These are phyloP conservation scores for Microchirus variegatus DNA, from an alignment of 2,797 vertebrate species.

Conservation along the genomic window DNA sequence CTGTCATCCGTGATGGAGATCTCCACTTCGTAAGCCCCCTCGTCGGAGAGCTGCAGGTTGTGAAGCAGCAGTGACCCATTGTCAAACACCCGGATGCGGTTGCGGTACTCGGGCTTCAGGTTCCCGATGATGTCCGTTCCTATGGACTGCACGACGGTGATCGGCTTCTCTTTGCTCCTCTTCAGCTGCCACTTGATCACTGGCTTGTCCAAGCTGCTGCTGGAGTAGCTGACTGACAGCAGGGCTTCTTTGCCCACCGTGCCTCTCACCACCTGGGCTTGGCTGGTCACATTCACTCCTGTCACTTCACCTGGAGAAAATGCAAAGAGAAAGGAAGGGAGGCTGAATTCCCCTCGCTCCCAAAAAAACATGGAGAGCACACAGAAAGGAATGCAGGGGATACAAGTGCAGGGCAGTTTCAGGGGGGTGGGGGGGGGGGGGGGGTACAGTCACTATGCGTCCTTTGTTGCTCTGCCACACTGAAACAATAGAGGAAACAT, in stretches of 20 bases:
- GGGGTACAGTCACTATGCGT: neutral
- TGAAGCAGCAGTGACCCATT: conserved; percentile 94
- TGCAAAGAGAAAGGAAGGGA: conserved; percentile 2
- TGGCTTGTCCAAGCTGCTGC: conserved; percentile 90
- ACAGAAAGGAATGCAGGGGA: neutral
- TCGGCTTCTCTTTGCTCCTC: conserved; percentile 87
- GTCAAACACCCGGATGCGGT: conserved; percentile 90
- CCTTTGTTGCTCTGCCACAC: conserved; percentile 6
- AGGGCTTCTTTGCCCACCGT: conserved; percentile 89
- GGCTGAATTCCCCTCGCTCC: neutral
- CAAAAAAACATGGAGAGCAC: neutral
- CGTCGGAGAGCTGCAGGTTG: conserved; percentile 89
- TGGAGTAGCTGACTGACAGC: conserved; percentile 93
- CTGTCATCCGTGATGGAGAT: conserved; percentile 98
- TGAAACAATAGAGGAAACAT: conserved; percentile 20
- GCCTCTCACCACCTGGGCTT: conserved; percentile 86
- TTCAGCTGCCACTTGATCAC: conserved; percentile 98
- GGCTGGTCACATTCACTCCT: conserved; percentile 94
- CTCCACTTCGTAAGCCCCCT: conserved; percentile 94
- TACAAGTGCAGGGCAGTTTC: neutral
- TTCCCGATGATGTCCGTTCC: conserved; percentile 94
- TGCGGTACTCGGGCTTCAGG: conserved; percentile 90
- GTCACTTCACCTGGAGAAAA: conserved; percentile 79
- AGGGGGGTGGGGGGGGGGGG: neutral
- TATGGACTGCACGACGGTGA: conserved; percentile 95